Evolutionary conservation across 2,797 vertebrate species (phyloP).

Genomic region (Darevskia mixta): DNA sequence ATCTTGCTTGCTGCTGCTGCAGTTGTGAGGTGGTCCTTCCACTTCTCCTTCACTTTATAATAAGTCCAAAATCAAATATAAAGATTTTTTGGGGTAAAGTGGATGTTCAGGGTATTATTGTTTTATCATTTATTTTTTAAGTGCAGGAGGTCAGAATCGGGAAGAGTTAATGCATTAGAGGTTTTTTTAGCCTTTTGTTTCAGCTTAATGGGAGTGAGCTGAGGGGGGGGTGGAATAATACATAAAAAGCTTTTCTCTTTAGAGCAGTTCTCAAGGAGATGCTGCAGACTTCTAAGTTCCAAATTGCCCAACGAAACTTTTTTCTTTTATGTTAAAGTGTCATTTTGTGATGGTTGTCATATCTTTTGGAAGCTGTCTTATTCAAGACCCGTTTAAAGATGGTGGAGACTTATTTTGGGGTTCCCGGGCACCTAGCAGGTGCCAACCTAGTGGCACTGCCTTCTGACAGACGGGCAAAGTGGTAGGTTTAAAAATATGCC

Average conservation of each 20-base stretch:
- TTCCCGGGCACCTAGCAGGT: conserved; percentile 37
- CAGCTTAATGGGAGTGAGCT: conserved; percentile 67
- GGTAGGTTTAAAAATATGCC: conserved; percentile 65
- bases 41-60: conserved; percentile 74
- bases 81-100: conserved; percentile 65
- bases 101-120: conserved; percentile 68
- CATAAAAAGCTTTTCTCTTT: conserved; percentile 62
- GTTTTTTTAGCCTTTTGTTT: conserved; percentile 76
- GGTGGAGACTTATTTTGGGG: conserved; percentile 48
- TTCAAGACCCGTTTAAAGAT: conserved; percentile 64
- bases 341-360: neutral
- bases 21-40: conserved; percentile 76
- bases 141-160: conserved; percentile 81
- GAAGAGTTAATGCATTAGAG: conserved; percentile 71
- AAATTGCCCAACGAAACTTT: conserved; percentile 48
- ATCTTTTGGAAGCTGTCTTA: conserved; percentile 27
- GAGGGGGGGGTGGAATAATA: conserved; percentile 16
- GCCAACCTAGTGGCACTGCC: conserved; percentile 57
- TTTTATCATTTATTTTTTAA: conserved; percentile 75
- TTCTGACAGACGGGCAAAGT: conserved; percentile 68
- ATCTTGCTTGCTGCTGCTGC: conserved; percentile 70
- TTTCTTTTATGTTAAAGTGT: conserved; percentile 7
- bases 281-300: conserved; percentile 41
- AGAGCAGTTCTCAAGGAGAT: conserved; percentile 52
- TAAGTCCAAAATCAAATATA: conserved; percentile 82